Evolutionary conservation across 2,888 invertebrate species (phyloP), one percentile per base, ranked within the genome.

Genomic region (Caenorhabditis wallacei): DNA sequence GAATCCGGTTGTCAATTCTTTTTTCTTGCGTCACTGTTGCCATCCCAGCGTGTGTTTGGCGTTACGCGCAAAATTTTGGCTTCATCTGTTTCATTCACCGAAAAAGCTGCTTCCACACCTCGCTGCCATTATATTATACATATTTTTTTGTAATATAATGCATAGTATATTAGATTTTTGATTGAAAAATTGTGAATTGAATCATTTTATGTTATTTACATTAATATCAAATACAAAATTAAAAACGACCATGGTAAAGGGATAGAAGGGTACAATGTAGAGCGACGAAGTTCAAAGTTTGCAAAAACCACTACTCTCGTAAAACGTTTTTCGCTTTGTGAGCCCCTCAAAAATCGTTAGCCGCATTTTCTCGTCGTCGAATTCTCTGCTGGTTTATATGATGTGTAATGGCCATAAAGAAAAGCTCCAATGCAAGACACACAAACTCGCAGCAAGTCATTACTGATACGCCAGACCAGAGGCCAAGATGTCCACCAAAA

Each of bases 401-500:
- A 63, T 89, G 89, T 35, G 86, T 59, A 48, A 87, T 46, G 8
- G 82, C 84, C 89, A 91, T 90, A 75, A 83, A 88, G 10, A 88
- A 30, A 1, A 90, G 57, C 59, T 91, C 90, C 20, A 87, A 51
- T 1, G 84, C 76, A 5, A 91, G 79, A 70, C 89, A 89, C 10
- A 89, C 80, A 59, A 91, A 90, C 82, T 91, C 91, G 61, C 89
- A 90, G 48, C 88, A 85, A 1, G 91, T 91, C 84, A 91, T 88
- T 20, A 91, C 87, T 20, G 89, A 89, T 24, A 91, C 89, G 4
- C 91, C 91, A 20, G 88, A 88, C 90, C 90, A 90, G 2, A 90
- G 71, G 22, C 90, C 91, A 5, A 88, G 79, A 75, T 90, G 90
- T 10, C 90, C 90, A 11, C 91, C 91, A 66, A 91, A 90, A 84